Percentiles rank a stretch among this genome's conserved stretches.
Conservation (phyloP, 2,113 vertebrate genomes). For the Leptocoma aspasia region DNA sequence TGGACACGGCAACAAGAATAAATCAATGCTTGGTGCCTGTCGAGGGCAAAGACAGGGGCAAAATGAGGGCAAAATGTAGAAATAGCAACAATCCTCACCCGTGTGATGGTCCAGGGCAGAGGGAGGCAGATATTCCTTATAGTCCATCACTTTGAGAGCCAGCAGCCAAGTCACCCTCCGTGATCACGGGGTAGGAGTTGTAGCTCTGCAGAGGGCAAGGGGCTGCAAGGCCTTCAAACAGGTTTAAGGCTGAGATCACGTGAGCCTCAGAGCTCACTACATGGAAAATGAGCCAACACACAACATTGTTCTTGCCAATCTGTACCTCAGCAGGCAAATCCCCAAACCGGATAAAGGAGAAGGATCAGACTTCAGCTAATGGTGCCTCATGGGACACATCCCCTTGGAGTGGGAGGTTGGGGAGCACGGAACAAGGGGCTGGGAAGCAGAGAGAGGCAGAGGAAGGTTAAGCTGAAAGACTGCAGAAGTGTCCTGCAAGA, state of each 20-base stretch:
- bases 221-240: neutral
- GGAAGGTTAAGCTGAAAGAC: neutral
- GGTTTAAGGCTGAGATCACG: neutral
- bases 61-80: neutral
- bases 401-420: fast-evolving
- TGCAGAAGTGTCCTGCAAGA: neutral
- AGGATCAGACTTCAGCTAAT: neutral
- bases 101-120: neutral
- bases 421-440: fast-evolving
- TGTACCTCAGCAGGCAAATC: neutral
- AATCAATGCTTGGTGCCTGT: neutral
- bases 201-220: neutral
- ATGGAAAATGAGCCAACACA: neutral
- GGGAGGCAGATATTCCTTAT: neutral
- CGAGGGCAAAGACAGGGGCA: neutral
- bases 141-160: neutral
- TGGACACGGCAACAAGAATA: neutral
- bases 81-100: neutral
- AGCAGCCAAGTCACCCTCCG: fast-evolving
- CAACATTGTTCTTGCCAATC: neutral
- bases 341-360: neutral
- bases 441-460: neutral
- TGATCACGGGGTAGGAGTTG: neutral
- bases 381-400: neutral
- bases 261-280: neutral